Evolutionary conservation across 2,888 invertebrate genomes (phyloP).

Genomic region (Polydrusus tereticollis): DNA sequence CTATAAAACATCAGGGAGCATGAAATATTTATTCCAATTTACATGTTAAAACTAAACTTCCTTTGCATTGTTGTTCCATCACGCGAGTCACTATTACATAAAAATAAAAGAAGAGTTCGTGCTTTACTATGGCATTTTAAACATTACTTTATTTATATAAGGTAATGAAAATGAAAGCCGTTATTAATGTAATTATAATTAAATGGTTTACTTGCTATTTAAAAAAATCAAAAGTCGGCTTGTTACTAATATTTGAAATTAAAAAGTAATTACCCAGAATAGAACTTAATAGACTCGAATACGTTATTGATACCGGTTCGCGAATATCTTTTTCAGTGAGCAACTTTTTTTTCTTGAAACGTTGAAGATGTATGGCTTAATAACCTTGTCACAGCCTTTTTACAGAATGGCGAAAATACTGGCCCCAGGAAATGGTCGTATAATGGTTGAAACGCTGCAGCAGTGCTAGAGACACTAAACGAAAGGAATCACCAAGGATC

Average conservation of each 20-base stretch:
- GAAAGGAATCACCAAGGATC: too few species aligned
- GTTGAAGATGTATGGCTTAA: too few species aligned
- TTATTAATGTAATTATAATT: constrained; percentile 20
- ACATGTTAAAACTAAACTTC: constrained; percentile 44
- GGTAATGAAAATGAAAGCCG: constrained; percentile 42
- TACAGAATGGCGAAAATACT: too few species aligned
- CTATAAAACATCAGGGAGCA: constrained; percentile 34
- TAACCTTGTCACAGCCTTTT: too few species aligned
- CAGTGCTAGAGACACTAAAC: too few species aligned
- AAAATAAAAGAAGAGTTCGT: constrained; percentile 44
- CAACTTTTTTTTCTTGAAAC: too few species aligned
- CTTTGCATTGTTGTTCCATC: constrained; percentile 45
- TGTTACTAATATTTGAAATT: neutral
- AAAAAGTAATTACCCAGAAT: neutral
- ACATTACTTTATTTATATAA: constrained; percentile 42
- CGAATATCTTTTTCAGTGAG: too few species aligned
- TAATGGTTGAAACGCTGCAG: too few species aligned
- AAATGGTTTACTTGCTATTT: neutral
- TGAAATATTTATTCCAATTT: constrained; percentile 44
- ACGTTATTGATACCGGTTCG: too few species aligned
- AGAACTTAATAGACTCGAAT: too few species aligned
- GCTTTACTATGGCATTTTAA: constrained; percentile 31
- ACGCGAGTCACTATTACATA: constrained; percentile 42
- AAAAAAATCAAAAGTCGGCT: neutral
- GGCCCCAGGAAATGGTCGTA: too few species aligned